Conservation (phyloP, 2,888 invertebrate genomes). For the Lepetodrilus schrolli region DNA sequence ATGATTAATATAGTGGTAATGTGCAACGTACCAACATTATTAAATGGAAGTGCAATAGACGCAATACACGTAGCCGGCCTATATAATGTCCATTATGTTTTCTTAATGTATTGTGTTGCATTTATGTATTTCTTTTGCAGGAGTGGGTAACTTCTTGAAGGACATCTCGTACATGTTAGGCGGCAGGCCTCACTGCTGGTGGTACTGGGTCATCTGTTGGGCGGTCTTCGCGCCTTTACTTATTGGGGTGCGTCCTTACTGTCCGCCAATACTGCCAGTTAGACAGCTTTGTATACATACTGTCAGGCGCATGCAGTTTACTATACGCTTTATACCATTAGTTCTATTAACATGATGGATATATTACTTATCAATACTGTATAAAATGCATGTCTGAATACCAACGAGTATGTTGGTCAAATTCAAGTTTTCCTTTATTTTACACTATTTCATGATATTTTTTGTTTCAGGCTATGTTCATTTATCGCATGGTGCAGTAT, state of each 20-base stretch:
- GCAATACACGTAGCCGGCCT: too few relatives aligned
- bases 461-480: conserved; percentile 53
- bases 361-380: not conserved
- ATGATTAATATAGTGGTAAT: too few relatives aligned
- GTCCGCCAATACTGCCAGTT: too few relatives aligned
- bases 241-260: conserved; percentile 80
- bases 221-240: conserved; percentile 82
- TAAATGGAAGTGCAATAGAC: too few relatives aligned
- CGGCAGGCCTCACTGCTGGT: conserved; percentile 47
- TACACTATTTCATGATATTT: not conserved
- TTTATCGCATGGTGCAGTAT: conserved; percentile 61
- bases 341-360: not conserved
- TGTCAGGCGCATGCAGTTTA: not conserved
- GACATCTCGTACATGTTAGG: conserved; percentile 66
- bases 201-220: conserved; percentile 85
- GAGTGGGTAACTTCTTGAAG: conserved; percentile 53
- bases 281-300: too few relatives aligned
- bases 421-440: not conserved
- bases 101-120: not conserved
- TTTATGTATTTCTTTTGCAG: conserved; percentile 42
- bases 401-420: not conserved
- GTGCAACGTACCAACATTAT: too few relatives aligned
- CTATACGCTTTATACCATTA: not conserved
- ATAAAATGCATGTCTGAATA: too few relatives aligned
- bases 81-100: too few relatives aligned